Conservation (phyloP, 2,797 vertebrate genomes). For the Poeciliopsis turneri region DNA sequence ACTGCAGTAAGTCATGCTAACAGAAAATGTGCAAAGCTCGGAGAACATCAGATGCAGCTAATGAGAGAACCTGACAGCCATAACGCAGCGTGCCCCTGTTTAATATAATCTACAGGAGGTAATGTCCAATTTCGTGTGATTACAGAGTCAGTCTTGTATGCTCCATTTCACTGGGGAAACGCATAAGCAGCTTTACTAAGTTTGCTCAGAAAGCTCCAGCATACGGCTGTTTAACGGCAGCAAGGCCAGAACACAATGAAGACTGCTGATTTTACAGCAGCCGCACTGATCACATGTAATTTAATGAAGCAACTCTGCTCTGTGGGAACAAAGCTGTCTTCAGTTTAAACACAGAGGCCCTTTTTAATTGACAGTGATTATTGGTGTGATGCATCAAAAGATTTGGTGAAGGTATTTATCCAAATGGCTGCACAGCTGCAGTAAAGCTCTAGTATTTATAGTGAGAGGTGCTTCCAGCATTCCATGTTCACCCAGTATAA, state of each 20-base stretch:
- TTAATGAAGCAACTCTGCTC: conserved; percentile 43
- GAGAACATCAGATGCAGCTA: conserved; percentile 45
- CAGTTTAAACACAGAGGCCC: conserved; percentile 4
- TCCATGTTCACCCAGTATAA: neutral
- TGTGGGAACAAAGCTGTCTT: conserved; percentile 34
- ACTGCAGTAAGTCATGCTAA: neutral
- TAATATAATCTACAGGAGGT: conserved; percentile 30
- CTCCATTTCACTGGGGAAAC: conserved; percentile 35
- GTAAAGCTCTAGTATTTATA: neutral
- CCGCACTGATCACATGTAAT: conserved; percentile 58
- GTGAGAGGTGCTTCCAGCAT: neutral
- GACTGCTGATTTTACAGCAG: conserved; percentile 42
- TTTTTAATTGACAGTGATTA: conserved; percentile 14
- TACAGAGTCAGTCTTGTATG: conserved; percentile 37
- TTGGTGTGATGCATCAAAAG: conserved; percentile 20
- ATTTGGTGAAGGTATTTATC: conserved; percentile 3
- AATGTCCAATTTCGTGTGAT: conserved; percentile 31
- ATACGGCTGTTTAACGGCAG: conserved; percentile 26
- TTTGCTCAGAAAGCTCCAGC: conserved; percentile 31
- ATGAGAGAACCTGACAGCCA: conserved; percentile 37
- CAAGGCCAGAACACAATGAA: conserved; percentile 47
- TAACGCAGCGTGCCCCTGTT: conserved; percentile 18
- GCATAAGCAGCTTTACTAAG: conserved; percentile 32
- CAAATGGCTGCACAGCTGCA: conserved; percentile 10
- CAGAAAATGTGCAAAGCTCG: conserved; percentile 10